Conservation (phyloP, 2,113 vertebrate genomes). For the Pangasianodon gigas region DNA sequence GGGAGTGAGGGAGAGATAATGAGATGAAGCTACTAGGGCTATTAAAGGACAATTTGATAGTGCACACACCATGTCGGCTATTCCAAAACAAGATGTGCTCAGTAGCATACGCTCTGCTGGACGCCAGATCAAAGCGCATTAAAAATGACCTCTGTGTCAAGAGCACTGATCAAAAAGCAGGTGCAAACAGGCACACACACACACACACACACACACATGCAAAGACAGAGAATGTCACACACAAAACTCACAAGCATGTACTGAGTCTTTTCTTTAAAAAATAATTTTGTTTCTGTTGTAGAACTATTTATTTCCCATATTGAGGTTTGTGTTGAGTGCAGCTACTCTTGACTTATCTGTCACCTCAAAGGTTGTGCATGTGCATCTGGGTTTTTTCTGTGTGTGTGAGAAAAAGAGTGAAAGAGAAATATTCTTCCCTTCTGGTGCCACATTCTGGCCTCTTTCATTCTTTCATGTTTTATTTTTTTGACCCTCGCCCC, state of each 20-base stretch:
- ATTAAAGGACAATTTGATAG: conserved; percentile 74
- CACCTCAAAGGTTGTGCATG: neutral
- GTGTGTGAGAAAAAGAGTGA: neutral
- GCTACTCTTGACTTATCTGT: neutral
- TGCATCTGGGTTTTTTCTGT: neutral
- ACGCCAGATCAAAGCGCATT: conserved; percentile 72
- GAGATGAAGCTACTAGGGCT: conserved; percentile 67
- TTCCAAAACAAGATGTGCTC: conserved; percentile 69
- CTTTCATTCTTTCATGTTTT: conserved; percentile 74
- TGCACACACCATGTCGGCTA: conserved; percentile 63
- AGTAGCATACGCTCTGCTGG: conserved; percentile 57
- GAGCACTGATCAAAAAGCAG: conserved; percentile 71
- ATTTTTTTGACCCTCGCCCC: conserved; percentile 76
- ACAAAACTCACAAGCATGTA: neutral
- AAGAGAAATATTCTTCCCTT: conserved; percentile 16
- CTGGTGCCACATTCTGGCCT: conserved; percentile 61
- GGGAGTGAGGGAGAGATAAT: conserved; percentile 47
- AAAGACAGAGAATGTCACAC: neutral
- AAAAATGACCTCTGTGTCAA: conserved; percentile 71
- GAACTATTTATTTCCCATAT: neutral
- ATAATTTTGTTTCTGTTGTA: neutral
- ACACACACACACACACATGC: conserved; percentile 55
- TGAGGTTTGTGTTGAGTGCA: neutral
- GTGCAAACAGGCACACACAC: conserved; percentile 64
- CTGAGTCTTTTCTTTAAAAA: neutral